Evolutionary conservation across 2,113 vertebrate genomes (phyloP).

Genomic region (Craseonycteris thonglongyai): DNA sequence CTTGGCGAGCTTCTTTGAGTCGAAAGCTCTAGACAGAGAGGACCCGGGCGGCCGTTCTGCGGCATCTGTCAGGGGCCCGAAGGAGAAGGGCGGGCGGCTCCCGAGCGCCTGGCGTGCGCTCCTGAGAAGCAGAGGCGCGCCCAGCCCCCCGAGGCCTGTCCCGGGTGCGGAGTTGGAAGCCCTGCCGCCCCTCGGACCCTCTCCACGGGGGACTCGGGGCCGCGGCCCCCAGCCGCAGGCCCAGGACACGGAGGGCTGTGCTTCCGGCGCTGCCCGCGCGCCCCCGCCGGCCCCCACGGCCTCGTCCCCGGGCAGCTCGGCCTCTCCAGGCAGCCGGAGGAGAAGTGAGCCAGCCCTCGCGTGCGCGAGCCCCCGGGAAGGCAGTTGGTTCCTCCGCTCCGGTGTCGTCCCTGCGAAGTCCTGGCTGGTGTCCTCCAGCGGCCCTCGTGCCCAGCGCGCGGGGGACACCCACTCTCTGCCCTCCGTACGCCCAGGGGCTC

Average conservation of each 20-base stretch:
- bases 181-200: background rate
- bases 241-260: accelerated
- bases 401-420: constrained; percentile 62
- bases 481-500: too few species aligned
- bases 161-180: constrained; percentile 49
- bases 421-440: constrained; percentile 67
- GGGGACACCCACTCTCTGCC: constrained; percentile 39
- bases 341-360: constrained; percentile 71
- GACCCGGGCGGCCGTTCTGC: constrained; percentile 67
- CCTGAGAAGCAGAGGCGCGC: constrained; percentile 77
- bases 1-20: constrained; percentile 87
- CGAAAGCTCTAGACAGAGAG: constrained; percentile 80
- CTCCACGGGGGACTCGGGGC: background rate
- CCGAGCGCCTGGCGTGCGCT: constrained; percentile 80
- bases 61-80: constrained; percentile 52
- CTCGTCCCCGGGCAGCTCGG: constrained; percentile 51
- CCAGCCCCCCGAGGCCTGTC: constrained; percentile 73
- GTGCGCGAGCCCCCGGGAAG: constrained; percentile 47
- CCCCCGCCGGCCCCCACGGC: constrained; percentile 12
- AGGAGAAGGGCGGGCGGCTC: constrained; percentile 72
- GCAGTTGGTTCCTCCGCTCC: constrained; percentile 49
- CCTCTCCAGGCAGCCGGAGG: constrained; percentile 72
- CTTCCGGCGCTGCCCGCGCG: constrained; percentile 56
- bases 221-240: constrained; percentile 60
- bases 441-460: constrained; percentile 47